These are phyloP conservation scores for Aphyosemion australe DNA, from an alignment of 2,113 vertebrate genomes.

Conservation along the genomic window DNA sequence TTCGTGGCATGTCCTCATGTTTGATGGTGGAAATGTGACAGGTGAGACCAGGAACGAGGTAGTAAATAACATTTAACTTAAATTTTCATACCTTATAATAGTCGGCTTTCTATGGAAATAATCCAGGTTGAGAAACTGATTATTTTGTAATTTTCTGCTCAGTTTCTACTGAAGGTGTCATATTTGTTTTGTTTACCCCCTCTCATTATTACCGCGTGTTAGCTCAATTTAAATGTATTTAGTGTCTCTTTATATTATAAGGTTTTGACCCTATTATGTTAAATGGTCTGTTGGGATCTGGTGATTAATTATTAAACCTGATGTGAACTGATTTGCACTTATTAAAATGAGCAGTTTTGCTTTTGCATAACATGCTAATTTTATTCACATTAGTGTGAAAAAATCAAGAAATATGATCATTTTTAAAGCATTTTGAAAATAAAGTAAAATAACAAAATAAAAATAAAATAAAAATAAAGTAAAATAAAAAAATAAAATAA, in stretches of 20 bases:
- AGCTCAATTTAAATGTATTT: neutral
- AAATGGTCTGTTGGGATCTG: neutral
- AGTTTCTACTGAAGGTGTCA: too few relatives aligned
- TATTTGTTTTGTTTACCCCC: too few relatives aligned
- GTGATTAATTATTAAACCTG: neutral
- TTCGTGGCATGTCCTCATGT: constrained; percentile 22
- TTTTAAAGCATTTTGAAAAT: neutral
- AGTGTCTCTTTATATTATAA: neutral
- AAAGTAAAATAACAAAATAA: too few relatives aligned
- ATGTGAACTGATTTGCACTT: neutral
- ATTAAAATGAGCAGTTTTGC: too few relatives aligned
- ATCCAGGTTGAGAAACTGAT: too few relatives aligned
- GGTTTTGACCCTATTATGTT: neutral
- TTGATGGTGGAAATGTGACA: constrained; percentile 24
- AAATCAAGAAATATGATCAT: too few relatives aligned
- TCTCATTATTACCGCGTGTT: neutral
- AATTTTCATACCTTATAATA: neutral
- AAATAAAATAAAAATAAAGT: too few relatives aligned
- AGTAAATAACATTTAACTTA: neutral
- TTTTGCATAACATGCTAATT: too few relatives aligned
- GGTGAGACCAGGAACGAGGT: constrained; percentile 16
- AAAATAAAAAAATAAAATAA: too few relatives aligned
- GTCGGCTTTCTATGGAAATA: neutral
- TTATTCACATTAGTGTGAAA: too few relatives aligned
- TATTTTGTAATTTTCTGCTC: too few relatives aligned